Evolutionary conservation across 2,888 invertebrate species (phyloP), one percentile per base, ranked within the genome.

Genomic region (Trypoxylon attenuatum): DNA sequence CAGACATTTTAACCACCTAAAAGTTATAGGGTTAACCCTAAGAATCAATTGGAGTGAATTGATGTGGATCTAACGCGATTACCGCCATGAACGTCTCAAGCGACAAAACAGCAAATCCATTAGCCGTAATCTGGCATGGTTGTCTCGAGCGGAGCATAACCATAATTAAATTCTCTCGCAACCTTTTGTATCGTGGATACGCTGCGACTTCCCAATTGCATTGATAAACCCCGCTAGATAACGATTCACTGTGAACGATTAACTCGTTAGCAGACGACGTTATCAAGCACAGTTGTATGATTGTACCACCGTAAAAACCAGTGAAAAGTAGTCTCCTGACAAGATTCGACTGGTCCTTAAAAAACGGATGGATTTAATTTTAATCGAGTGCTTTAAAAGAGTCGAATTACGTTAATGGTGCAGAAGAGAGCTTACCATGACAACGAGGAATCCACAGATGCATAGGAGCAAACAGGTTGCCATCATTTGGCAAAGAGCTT

Each of bases 361-460:
- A 61, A 55, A 38, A 49, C 22, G 21, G 25, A 47, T 50, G 19
- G n/a, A 23, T 8, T 15, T 22, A 21, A n/a, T n/a, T n/a, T n/a
- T n/a, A n/a, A n/a, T n/a, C n/a, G n/a, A n/a, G n/a, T n/a, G n/a
- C n/a, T n/a, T n/a, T n/a, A n/a, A n/a, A n/a, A n/a, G n/a, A n/a
- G n/a, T n/a, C n/a, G n/a, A n/a, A n/a, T n/a, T n/a, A n/a, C n/a
- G n/a, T n/a, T n/a, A n/a, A n/a, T n/a, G n/a, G n/a, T n/a, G n/a
- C n/a, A n/a, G n/a, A n/a, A n/a, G n/a, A n/a, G n/a, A 16, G 55
- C 69, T 75, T 49, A 79, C 79, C 69, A 76, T 41, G 10, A 76
- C 57, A 0, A 75, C 53, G 47, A 77, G 77, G 62, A 74, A 77
- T 6, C 73, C 71, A n/a, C 70, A 59, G 1, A 79, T 61, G 49